These are phyloP conservation scores for Ophioninae sp. DNA, from an alignment of 2,888 invertebrate species.

Conservation along the genomic window DNA sequence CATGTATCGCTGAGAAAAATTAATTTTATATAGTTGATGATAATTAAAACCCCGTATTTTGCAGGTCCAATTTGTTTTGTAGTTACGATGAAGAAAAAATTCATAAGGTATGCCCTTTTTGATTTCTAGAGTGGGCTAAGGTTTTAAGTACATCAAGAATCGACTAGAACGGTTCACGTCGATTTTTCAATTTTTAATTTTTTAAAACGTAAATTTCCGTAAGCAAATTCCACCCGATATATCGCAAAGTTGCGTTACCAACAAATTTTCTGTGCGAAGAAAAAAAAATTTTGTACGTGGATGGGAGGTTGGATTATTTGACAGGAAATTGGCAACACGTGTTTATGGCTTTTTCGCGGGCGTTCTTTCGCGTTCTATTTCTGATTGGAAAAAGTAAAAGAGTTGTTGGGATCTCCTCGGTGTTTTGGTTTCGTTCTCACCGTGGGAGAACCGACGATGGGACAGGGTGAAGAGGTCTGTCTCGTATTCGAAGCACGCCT, in stretches of 20 bases:
- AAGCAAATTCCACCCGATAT: neutral
- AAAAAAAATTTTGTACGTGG: neutral
- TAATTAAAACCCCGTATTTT: too few relatives aligned
- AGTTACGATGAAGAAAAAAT: too few relatives aligned
- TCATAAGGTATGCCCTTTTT: too few relatives aligned
- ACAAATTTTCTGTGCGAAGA: neutral
- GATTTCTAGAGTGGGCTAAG: too few relatives aligned
- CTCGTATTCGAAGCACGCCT: neutral
- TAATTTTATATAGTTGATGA: too few relatives aligned
- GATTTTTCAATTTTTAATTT: neutral
- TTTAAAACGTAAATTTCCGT: neutral
- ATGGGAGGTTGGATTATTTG: neutral
- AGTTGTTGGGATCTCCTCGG: constrained; percentile 1
- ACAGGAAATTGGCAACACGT: neutral
- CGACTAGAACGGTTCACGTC: neutral
- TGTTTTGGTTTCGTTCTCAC: constrained; percentile 12
- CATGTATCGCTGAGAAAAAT: too few relatives aligned
- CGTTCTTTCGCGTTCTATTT: neutral
- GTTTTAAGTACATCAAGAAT: neutral
- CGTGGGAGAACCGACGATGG: neutral
- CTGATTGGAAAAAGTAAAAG: neutral
- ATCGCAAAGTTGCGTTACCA: neutral
- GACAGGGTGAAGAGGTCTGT: neutral
- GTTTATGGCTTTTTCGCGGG: neutral
- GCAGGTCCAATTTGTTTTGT: too few relatives aligned